A percentile compares a stretch with the other conserved stretches of the same genome.
Conservation (phyloP, 2,888 invertebrate species). For the Macrophya alboannulata region DNA sequence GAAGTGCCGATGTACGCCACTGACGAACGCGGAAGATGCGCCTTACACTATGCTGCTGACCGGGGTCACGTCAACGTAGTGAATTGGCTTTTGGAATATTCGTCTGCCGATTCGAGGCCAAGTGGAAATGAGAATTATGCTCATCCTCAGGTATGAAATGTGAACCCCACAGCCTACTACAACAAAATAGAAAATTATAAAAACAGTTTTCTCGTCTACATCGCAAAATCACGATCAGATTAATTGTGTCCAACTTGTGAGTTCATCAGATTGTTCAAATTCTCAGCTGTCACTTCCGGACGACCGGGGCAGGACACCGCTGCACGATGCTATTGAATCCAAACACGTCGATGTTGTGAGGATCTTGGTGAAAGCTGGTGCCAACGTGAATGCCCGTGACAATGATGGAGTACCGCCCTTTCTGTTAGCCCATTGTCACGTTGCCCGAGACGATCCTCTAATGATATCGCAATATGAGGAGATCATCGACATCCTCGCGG, state of each 20-base stretch:
- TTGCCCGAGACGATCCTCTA: constrained; percentile 63
- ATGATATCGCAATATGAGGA: constrained; percentile 71
- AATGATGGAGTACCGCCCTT: constrained; percentile 77
- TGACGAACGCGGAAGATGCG: constrained; percentile 74
- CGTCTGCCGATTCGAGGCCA: constrained; percentile 55
- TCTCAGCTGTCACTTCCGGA: constrained; percentile 74
- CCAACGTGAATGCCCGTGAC: constrained; percentile 75
- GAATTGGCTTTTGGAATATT: constrained; percentile 65
- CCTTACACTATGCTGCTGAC: constrained; percentile 74
- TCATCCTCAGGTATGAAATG: constrained; percentile 26
- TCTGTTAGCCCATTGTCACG: constrained; percentile 75
- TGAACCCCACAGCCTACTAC: background rate
- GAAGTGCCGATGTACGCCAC: constrained; percentile 64
- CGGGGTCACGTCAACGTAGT: constrained; percentile 69
- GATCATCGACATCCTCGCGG: constrained; percentile 75
- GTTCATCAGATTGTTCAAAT: background rate
- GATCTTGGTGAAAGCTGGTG: constrained; percentile 73
- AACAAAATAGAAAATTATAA: background rate
- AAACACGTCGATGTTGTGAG: constrained; percentile 74
- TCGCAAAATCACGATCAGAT: background rate
- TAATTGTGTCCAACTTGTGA: background rate
- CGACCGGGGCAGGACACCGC: constrained; percentile 76
- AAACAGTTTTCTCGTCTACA: background rate
- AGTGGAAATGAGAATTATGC: background rate
- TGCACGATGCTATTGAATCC: constrained; percentile 78